Evolutionary conservation across 1,140 invertebrate species (phyloP).

Genomic region (Drosophila melanica): DNA sequence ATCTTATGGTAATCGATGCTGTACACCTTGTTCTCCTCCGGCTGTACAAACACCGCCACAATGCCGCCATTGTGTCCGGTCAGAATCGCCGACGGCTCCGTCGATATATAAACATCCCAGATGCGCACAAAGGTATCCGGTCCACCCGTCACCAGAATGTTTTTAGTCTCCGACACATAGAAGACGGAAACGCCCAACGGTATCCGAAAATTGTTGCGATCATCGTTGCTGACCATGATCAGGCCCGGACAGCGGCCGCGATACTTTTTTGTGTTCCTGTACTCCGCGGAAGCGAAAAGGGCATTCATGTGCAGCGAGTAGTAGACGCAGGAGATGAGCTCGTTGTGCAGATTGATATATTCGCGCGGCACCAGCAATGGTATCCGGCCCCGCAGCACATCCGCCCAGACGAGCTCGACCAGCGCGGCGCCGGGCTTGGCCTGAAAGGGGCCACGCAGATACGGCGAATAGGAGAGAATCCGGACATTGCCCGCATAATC

Average conservation of each 20-base stretch:
- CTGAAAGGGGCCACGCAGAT: constrained; percentile 87
- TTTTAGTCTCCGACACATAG: constrained; percentile 85
- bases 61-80: constrained; percentile 89
- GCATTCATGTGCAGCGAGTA: constrained; percentile 86
- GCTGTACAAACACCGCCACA: constrained; percentile 87
- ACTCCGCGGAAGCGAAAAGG: constrained; percentile 85
- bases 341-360: constrained; percentile 86
- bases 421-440: constrained; percentile 86
- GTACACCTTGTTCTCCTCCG: constrained; percentile 89
- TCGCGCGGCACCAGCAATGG: constrained; percentile 85
- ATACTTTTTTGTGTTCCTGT: constrained; percentile 80
- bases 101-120: constrained; percentile 91
- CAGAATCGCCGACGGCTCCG: constrained; percentile 86
- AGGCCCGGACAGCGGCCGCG: constrained; percentile 67
- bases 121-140: constrained; percentile 89
- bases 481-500: constrained; percentile 88
- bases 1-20: constrained; percentile 87
- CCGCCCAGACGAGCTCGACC: constrained; percentile 85
- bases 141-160: constrained; percentile 89
- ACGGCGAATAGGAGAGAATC: constrained; percentile 86
- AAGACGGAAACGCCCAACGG: constrained; percentile 86
- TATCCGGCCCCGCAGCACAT: constrained; percentile 84
- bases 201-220: constrained; percentile 68
- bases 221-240: constrained; percentile 62
- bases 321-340: constrained; percentile 87